Conservation (phyloP, 2,888 invertebrate genomes). For the Anthoptus insignis region DNA sequence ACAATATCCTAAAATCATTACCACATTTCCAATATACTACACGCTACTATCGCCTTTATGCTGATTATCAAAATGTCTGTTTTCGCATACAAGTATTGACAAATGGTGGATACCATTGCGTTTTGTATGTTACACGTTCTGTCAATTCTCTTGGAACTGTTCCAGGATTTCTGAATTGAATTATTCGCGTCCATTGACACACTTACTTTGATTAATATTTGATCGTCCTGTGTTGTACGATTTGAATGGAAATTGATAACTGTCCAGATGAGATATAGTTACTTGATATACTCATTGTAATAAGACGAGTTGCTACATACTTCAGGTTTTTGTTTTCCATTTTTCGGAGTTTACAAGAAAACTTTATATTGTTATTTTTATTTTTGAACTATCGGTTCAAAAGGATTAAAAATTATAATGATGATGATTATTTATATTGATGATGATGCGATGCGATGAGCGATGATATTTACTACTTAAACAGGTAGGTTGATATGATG, state of each 20-base stretch:
- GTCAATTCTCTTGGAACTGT: conserved; percentile 60
- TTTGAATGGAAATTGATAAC: conserved; percentile 37
- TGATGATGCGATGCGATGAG: too few relatives aligned
- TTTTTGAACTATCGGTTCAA: too few relatives aligned
- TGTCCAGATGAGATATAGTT: conserved; percentile 31
- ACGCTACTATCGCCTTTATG: conserved; percentile 46
- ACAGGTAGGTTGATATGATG: too few relatives aligned
- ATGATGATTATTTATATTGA: too few relatives aligned
- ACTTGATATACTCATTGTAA: conserved; percentile 31
- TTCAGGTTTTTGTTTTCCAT: background rate
- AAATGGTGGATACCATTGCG: conserved; percentile 48
- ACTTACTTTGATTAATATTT: conserved; percentile 64
- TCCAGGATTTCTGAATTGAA: conserved; percentile 63
- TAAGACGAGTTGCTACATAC: too few relatives aligned
- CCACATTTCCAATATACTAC: conserved; percentile 43
- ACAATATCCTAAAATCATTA: conserved; percentile 50
- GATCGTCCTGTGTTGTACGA: conserved; percentile 36
- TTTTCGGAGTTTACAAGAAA: background rate
- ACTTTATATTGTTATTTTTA: background rate
- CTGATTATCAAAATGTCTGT: conserved; percentile 46
- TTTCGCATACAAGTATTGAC: conserved; percentile 50
- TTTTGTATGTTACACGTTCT: conserved; percentile 50
- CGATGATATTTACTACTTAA: too few relatives aligned
- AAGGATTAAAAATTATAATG: too few relatives aligned
- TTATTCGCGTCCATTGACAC: conserved; percentile 58